A percentile compares a stretch with the other conserved stretches of the same genome.
These are phyloP conservation scores for Taeniopygia guttata DNA, from an alignment of 2,797 vertebrate genomes.

Conservation along the genomic window DNA sequence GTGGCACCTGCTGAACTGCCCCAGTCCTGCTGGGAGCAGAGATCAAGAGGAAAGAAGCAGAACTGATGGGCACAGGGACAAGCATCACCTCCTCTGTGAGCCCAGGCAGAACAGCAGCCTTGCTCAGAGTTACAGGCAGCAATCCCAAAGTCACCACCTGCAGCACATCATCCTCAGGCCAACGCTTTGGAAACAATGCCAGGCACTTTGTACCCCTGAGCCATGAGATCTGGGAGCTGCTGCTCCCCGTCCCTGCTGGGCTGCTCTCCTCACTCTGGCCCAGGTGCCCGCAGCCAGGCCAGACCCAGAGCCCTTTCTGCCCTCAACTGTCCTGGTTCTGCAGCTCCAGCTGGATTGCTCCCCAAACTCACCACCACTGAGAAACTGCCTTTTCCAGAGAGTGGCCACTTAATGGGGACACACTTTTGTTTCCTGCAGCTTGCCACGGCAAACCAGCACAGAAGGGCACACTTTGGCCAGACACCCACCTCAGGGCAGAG, in stretches of 20 bases:
- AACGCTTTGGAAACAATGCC: not conserved
- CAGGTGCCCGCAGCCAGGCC: not conserved
- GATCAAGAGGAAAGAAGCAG: not conserved
- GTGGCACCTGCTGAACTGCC: not conserved
- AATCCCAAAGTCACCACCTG: slow-evolving; percentile 4
- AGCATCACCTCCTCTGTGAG: not conserved
- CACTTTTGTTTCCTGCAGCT: not conserved
- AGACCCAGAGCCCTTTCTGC: not conserved
- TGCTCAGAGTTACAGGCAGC: not conserved
- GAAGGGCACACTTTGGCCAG: not conserved
- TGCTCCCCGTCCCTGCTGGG: not conserved
- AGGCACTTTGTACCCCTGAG: not conserved
- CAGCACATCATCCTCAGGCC: not conserved
- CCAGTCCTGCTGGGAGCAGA: not conserved
- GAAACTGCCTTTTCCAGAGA: not conserved
- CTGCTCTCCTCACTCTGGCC: not conserved
- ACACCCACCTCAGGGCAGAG: not conserved
- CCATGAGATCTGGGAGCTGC: not conserved
- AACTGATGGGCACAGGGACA: not conserved
- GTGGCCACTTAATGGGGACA: not conserved
- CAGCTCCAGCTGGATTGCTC: not conserved
- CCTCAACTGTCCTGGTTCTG: not conserved
- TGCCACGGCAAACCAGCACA: not conserved
- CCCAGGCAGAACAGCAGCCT: not conserved
- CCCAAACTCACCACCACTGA: not conserved